Conservation (phyloP, 2,113 vertebrate species). For the Platysternon megacephalum region DNA sequence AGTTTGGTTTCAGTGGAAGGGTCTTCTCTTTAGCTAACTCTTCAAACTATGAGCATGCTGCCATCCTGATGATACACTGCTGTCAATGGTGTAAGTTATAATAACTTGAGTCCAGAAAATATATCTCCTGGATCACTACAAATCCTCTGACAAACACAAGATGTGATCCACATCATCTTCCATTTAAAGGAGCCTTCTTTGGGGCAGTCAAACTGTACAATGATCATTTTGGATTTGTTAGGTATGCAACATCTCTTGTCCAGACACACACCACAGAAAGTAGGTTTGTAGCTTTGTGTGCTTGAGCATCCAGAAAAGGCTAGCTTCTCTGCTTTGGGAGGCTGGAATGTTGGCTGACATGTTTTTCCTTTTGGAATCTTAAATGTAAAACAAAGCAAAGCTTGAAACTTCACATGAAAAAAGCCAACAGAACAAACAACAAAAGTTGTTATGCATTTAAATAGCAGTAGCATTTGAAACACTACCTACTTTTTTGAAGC, state of each 20-base stretch:
- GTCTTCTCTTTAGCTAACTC: background rate
- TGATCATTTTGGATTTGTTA: conserved; percentile 88
- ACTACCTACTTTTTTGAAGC: background rate
- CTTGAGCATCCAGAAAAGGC: conserved; percentile 90
- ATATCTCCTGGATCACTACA: conserved; percentile 87
- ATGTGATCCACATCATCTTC: conserved; percentile 97
- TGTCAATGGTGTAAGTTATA: conserved; percentile 6
- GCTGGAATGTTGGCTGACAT: conserved; percentile 89
- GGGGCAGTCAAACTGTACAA: conserved; percentile 89
- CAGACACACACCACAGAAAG: conserved; percentile 90
- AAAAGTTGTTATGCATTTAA: background rate
- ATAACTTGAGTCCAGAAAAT: conserved; percentile 91
- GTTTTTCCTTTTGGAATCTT: conserved; percentile 91
- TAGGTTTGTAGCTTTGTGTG: conserved; percentile 85
- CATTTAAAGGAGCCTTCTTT: conserved; percentile 85
- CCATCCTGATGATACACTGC: fast-evolving
- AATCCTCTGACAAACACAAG: conserved; percentile 91
- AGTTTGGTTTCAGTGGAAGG: background rate
- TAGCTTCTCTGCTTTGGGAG: conserved; percentile 86
- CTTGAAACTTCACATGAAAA: background rate
- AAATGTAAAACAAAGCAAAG: conserved; percentile 44
- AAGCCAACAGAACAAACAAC: background rate
- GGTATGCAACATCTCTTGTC: conserved; percentile 93
- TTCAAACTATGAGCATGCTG: background rate
- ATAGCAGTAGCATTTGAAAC: background rate